Evolutionary conservation across 2,888 invertebrate species (phyloP).

Genomic region (Hanleya hanleyi): DNA sequence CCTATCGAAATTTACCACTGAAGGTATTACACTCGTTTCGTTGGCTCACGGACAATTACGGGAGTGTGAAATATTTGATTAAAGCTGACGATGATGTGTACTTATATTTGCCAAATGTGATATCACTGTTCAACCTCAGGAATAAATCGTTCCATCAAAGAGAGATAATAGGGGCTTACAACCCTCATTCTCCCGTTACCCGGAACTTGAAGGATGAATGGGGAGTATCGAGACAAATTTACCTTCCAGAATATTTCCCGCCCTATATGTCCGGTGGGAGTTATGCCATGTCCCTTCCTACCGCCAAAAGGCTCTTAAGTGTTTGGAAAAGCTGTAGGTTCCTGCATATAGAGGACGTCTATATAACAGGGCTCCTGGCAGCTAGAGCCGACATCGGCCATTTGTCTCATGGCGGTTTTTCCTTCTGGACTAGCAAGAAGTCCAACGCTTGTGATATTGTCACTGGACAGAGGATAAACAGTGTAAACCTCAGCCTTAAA

Average conservation of each 20-base stretch:
- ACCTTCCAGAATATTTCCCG: conserved; percentile 33
- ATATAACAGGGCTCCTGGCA: conserved; percentile 44
- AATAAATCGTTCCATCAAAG: conserved; percentile 13
- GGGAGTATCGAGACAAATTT: conserved; percentile 36
- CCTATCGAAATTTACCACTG: conserved; percentile 38
- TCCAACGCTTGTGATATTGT: conserved; percentile 41
- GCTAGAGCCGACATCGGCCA: conserved; percentile 30
- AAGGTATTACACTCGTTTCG: conserved; percentile 39
- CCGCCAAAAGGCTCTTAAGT: conserved; percentile 23
- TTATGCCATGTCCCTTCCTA: conserved; percentile 37
- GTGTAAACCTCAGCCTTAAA: conserved; percentile 37
- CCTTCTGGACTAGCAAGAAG: conserved; percentile 39
- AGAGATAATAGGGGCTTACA: conserved; percentile 40
- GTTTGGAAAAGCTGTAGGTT: conserved; percentile 11
- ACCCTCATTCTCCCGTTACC: conserved; percentile 35
- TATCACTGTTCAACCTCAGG: too few relatives aligned
- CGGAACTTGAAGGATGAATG: conserved; percentile 41
- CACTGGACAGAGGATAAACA: conserved; percentile 27
- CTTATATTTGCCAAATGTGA: conserved; percentile 40
- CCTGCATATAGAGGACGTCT: conserved; percentile 45
- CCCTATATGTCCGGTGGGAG: conserved; percentile 43
- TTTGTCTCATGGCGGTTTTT: conserved; percentile 36
- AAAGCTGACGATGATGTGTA: conserved; percentile 49
- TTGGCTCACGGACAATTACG: conserved; percentile 26
- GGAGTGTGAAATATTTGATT: conserved; percentile 34